Percentiles rank a stretch among this genome's conserved stretches.
These are phyloP conservation scores for Mirounga angustirostris DNA, from an alignment of 2,113 vertebrate species.

Conservation along the genomic window DNA sequence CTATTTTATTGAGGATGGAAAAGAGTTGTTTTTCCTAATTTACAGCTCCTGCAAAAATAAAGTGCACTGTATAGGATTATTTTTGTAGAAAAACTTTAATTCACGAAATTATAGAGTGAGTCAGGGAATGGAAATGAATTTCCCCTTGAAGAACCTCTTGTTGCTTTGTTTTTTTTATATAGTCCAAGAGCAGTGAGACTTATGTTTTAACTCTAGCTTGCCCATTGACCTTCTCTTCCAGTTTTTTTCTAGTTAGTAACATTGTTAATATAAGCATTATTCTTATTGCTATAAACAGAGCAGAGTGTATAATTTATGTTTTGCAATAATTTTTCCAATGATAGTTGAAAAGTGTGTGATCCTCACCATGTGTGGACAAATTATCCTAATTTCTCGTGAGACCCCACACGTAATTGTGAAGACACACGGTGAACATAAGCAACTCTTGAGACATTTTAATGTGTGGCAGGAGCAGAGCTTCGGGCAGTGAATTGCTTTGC, in stretches of 20 bases:
- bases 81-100: conserved; percentile 44
- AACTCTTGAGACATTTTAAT: neutral
- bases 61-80: neutral
- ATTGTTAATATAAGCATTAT: conserved; percentile 2
- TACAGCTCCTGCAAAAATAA: neutral
- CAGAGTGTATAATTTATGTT: neutral
- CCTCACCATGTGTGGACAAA: neutral
- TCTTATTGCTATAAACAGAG: neutral
- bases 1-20: conserved; percentile 9
- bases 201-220: neutral
- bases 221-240: neutral
- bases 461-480: neutral
- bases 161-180: neutral
- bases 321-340: neutral
- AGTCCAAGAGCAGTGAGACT: neutral
- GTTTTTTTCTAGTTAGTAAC: neutral
- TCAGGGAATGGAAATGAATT: neutral
- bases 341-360: neutral
- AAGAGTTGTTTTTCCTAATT: neutral
- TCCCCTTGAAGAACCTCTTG: neutral
- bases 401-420: neutral
- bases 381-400: neutral
- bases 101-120: neutral
- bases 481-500: neutral
- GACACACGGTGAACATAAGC: neutral